These are phyloP conservation scores for Holcopasites calliopsidis DNA, from an alignment of 1,140 invertebrate species.

Conservation along the genomic window DNA sequence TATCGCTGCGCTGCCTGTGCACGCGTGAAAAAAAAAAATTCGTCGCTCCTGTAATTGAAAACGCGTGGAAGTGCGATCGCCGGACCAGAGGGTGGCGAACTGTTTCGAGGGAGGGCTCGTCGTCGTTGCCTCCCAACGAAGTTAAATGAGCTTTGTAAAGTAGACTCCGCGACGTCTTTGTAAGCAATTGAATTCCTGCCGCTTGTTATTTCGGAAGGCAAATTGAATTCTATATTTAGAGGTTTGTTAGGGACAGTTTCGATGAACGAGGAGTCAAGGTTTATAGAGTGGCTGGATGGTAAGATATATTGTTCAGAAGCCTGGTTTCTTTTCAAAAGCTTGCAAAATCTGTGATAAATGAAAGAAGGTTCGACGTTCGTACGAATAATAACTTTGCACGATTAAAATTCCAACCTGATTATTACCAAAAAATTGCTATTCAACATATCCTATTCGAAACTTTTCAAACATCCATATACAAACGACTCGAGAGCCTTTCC, in stretches of 20 bases:
- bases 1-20: neutral
- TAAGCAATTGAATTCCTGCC: neutral
- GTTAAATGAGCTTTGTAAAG: neutral
- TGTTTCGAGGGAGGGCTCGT: neutral
- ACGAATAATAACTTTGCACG: too few relatives aligned
- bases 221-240: slow-evolving; percentile 38
- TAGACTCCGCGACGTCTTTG: neutral
- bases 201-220: slow-evolving; percentile 2
- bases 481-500: too few relatives aligned
- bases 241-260: neutral
- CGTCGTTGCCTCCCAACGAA: neutral
- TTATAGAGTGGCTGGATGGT: too few relatives aligned
- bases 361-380: too few relatives aligned
- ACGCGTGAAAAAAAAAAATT: slow-evolving; percentile 36
- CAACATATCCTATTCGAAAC: too few relatives aligned
- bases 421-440: too few relatives aligned
- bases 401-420: too few relatives aligned
- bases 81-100: neutral
- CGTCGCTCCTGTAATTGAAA: slow-evolving; percentile 40
- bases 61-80: slow-evolving; percentile 28
- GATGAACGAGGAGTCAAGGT: neutral
- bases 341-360: too few relatives aligned
- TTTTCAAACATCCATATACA: too few relatives aligned
- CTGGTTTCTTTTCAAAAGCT: too few relatives aligned
- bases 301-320: too few relatives aligned